Percentiles rank a stretch among this genome's conserved stretches.
Conservation (phyloP, 1,140 invertebrate genomes). For the Procambarus virginalis region DNA sequence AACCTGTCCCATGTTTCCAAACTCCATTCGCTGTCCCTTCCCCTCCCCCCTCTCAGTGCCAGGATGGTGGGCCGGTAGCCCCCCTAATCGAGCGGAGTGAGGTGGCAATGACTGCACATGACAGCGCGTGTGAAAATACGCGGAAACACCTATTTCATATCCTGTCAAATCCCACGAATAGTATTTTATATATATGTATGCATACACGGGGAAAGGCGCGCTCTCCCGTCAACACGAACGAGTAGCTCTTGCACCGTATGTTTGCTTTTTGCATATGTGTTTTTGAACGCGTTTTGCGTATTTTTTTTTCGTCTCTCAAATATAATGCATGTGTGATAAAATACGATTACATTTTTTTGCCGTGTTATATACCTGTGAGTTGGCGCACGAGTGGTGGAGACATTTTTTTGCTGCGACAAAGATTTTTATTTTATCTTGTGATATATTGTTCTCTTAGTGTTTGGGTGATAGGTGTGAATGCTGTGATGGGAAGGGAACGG, state of each 20-base stretch:
- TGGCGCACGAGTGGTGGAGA: no score
- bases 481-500: no score
- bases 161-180: slow-evolving; percentile 5
- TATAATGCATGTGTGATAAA: no score
- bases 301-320: no score
- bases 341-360: no score
- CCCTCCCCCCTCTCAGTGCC: background rate
- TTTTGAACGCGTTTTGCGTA: no score
- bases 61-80: background rate
- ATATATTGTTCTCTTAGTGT: no score
- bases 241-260: background rate
- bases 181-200: slow-evolving; percentile 1
- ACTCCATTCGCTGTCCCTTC: background rate
- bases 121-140: slow-evolving; percentile 25
- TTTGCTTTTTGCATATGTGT: background rate
- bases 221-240: background rate
- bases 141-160: slow-evolving; percentile 25
- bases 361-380: no score
- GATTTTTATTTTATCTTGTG: no score
- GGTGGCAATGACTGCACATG: slow-evolving; percentile 15
- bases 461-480: no score
- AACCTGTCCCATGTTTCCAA: background rate
- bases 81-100: background rate
- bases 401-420: no score
- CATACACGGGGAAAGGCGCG: background rate